phyloP scores from a whole-genome alignment of 2,113 vertebrate genomes.

The Gymnarchus niloticus region DNA sequence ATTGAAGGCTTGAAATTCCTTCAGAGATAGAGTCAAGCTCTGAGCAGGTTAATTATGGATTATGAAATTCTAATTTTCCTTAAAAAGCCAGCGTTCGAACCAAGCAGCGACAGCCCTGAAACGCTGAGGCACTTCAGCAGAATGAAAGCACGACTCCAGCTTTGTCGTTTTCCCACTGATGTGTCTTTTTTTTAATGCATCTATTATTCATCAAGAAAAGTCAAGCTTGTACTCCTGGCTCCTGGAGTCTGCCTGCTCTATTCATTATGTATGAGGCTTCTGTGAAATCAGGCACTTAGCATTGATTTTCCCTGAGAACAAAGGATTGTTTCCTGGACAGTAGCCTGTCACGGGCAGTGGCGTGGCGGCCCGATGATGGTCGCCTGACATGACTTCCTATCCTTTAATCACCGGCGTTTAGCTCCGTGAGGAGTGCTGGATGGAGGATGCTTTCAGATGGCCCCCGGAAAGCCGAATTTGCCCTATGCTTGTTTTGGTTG shows the following conservation, averaged over 20 bases:
- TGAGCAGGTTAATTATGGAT: slow-evolving; percentile 25
- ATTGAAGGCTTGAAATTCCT: not conserved
- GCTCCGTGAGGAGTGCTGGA: not conserved
- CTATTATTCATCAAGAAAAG: slow-evolving; percentile 47
- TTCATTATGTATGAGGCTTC: slow-evolving; percentile 36
- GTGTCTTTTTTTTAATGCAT: slow-evolving; percentile 33
- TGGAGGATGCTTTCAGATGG: not conserved
- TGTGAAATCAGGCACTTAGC: slow-evolving; percentile 32
- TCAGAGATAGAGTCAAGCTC: not conserved
- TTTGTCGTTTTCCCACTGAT: slow-evolving; percentile 33
- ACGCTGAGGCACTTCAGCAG: not conserved
- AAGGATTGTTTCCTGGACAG: slow-evolving; percentile 27
- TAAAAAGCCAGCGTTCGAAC: slow-evolving; percentile 10
- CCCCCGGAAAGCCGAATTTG: not conserved
- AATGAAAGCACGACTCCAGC: slow-evolving; percentile 30
- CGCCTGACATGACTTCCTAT: not conserved
- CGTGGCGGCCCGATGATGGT: not conserved
- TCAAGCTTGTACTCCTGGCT: slow-evolving; percentile 36
- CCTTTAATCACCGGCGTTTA: not conserved
- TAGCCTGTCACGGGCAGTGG: not conserved
- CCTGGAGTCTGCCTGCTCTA: slow-evolving; percentile 29
- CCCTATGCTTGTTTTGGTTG: not conserved
- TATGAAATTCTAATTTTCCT: slow-evolving; percentile 25
- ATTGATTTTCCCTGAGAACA: slow-evolving; percentile 37
- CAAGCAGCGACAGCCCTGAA: slow-evolving; percentile 4